A percentile compares a stretch with the other conserved stretches of the same genome.
phyloP scores from a whole-genome alignment of 2,888 invertebrate species.

The Spodoptera littoralis region DNA sequence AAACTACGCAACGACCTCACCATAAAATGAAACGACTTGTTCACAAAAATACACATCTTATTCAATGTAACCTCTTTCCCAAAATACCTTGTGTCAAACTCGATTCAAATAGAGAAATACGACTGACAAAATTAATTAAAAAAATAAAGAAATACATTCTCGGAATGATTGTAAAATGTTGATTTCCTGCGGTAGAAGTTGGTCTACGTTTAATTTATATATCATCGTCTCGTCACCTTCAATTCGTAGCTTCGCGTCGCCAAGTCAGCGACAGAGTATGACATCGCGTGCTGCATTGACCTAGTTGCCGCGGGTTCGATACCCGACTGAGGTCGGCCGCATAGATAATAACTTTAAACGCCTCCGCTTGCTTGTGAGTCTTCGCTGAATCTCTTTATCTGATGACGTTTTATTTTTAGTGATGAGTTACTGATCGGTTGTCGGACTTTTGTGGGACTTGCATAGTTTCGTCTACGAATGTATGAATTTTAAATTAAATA shows the following conservation, averaged over 20 bases:
- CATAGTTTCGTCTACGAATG: slow-evolving; percentile 22
- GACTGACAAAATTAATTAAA: slow-evolving; percentile 5
- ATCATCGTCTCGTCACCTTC: slow-evolving; percentile 55
- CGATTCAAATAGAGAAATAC: slow-evolving; percentile 12
- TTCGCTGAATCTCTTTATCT: slow-evolving; percentile 67
- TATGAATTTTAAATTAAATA: slow-evolving; percentile 15
- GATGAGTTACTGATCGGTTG: slow-evolving; percentile 30
- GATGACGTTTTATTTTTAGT: slow-evolving; percentile 59
- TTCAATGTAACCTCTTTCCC: slow-evolving; percentile 7
- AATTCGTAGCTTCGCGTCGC: slow-evolving; percentile 64
- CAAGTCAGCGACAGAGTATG: slow-evolving; percentile 65
- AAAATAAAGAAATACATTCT: slow-evolving; percentile 6
- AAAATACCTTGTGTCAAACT: background rate
- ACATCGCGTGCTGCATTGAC: slow-evolving; percentile 84
- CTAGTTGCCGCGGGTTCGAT: slow-evolving; percentile 82
- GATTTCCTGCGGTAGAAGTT: slow-evolving; percentile 11
- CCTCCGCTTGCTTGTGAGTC: slow-evolving; percentile 71
- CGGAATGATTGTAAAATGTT: slow-evolving; percentile 22
- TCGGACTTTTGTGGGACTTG: slow-evolving; percentile 26
- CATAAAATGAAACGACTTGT: slow-evolving; percentile 10
- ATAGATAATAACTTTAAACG: slow-evolving; percentile 77
- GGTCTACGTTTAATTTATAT: slow-evolving; percentile 47
- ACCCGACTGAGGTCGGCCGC: slow-evolving; percentile 82
- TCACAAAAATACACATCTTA: background rate
- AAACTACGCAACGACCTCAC: slow-evolving; percentile 15